These are phyloP conservation scores for Piliocolobus tephrosceles DNA, from an alignment of 2,113 vertebrate species.

Conservation along the genomic window DNA sequence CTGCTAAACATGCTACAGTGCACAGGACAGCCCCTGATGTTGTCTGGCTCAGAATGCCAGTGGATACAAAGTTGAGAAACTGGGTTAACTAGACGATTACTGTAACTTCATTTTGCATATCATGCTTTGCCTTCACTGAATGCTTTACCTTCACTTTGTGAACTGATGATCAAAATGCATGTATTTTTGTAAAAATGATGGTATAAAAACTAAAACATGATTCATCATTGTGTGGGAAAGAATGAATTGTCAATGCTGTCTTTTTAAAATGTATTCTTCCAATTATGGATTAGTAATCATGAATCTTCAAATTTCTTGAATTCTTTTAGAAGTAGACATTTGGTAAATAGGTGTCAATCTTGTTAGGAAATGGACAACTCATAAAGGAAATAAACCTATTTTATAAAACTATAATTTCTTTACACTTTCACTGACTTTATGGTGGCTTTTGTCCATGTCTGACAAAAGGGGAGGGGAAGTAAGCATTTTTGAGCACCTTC, in stretches of 20 bases:
- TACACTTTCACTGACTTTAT: neutral
- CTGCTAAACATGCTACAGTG: neutral
- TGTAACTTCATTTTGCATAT: neutral
- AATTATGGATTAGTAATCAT: neutral
- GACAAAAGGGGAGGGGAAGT: neutral
- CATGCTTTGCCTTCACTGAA: neutral
- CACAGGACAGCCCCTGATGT: neutral
- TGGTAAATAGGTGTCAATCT: neutral
- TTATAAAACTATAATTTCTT: conserved; percentile 8
- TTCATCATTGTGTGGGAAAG: neutral
- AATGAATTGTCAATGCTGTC: neutral
- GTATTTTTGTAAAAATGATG: conserved; percentile 9
- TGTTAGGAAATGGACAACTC: neutral
- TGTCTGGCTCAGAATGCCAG: neutral
- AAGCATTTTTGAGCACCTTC: conserved; percentile 23
- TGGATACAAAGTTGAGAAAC: neutral
- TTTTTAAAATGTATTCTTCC: neutral
- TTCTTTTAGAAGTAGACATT: conserved; percentile 10
- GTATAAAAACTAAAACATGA: neutral
- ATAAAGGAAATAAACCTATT: conserved; percentile 28
- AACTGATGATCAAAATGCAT: neutral
- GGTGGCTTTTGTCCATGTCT: neutral
- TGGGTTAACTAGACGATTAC: neutral
- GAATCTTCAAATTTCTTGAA: conserved; percentile 7
- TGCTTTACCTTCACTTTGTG: conserved; percentile 4